Evolutionary conservation across 2,888 invertebrate species (phyloP).

Genomic region (Rotaria magnacalcarata): DNA sequence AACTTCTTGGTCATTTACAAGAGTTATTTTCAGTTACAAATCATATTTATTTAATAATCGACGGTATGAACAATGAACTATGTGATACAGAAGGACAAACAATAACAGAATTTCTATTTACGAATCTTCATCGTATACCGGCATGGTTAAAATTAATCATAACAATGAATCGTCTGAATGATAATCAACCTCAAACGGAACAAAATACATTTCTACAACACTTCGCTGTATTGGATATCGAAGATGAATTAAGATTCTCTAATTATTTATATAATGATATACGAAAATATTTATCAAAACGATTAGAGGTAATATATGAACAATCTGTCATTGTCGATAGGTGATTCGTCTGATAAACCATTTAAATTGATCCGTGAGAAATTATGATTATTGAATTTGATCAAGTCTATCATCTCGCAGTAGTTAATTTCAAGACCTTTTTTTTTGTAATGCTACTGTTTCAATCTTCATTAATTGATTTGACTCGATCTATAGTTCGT

Average conservation of each 20-base stretch:
- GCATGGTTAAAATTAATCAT: conserved; percentile 27
- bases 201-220: conserved; percentile 28
- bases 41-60: conserved; percentile 7
- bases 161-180: neutral
- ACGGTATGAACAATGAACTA: conserved; percentile 28
- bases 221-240: neutral
- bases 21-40: neutral
- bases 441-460: too few species aligned
- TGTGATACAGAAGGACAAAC: conserved; percentile 35
- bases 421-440: too few species aligned
- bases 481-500: too few species aligned
- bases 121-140: conserved; percentile 21
- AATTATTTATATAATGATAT: conserved; percentile 3
- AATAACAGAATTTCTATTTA: conserved; percentile 27
- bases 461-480: too few species aligned
- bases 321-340: too few species aligned
- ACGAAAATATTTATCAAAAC: conserved; percentile 11
- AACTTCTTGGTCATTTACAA: conserved; percentile 20
- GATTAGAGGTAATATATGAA: neutral
- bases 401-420: too few species aligned
- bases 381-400: too few species aligned
- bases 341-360: too few species aligned
- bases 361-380: too few species aligned
- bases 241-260: neutral
- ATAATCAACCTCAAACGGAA: neutral